phyloP scores from a whole-genome alignment of 2,113 vertebrate species.

The Colaptes auratus region DNA sequence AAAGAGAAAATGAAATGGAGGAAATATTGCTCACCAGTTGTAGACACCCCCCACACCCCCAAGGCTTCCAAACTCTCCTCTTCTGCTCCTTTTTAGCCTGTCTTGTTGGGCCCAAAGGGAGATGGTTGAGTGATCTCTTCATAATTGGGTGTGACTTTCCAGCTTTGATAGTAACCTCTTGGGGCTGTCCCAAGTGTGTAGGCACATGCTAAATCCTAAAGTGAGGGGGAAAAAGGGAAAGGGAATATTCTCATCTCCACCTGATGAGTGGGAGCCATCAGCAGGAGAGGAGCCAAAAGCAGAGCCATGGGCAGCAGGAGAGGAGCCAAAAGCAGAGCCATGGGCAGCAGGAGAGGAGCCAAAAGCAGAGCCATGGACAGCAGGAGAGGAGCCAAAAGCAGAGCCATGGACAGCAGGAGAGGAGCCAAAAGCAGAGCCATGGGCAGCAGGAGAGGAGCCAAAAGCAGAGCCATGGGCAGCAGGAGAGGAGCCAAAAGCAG shows the following conservation, averaged over 20 bases:
- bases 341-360: not conserved
- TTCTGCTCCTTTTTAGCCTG: not conserved
- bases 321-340: not conserved
- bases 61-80: not conserved
- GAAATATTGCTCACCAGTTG: not conserved
- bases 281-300: not conserved
- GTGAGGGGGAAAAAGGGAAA: not conserved
- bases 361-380: no score
- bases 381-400: no score
- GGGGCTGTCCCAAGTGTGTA: not conserved
- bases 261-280: not conserved
- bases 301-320: no score
- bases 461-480: not conserved
- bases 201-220: not conserved
- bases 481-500: not conserved
- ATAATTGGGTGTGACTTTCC: not conserved
- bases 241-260: not conserved
- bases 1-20: not conserved
- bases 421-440: not conserved
- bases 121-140: not conserved
- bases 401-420: not conserved
- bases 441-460: not conserved
- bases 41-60: not conserved
- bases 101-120: not conserved
- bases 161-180: not conserved